Evolutionary conservation across 1,140 invertebrate species (phyloP), one percentile per base, ranked within the genome.

Genomic region (Hyphantria cunea): DNA sequence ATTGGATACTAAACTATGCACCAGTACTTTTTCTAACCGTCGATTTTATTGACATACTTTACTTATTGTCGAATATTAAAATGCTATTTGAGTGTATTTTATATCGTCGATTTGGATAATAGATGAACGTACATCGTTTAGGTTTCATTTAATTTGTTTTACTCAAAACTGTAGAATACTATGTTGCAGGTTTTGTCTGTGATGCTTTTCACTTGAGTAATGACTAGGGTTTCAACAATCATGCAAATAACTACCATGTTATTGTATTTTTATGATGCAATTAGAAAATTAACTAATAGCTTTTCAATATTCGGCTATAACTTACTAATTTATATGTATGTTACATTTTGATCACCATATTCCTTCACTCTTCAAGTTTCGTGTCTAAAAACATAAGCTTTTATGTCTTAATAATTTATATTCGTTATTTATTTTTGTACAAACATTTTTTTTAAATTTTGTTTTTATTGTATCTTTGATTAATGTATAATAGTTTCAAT

Each of bases 341-440:
- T n/a, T n/a, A n/a, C n/a, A n/a, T n/a, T n/a, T n/a, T n/a, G n/a
- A n/a, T n/a, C n/a, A n/a, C n/a, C n/a, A n/a, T n/a, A n/a, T n/a
- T n/a, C n/a, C n/a, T n/a, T n/a, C n/a, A n/a, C n/a, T n/a, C n/a
- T n/a, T n/a, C n/a, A n/a, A n/a, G n/a, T n/a, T n/a, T n/a, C n/a
- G n/a, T n/a, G n/a, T n/a, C n/a, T n/a, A n/a, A n/a, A n/a, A n/a
- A n/a, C n/a, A n/a, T n/a, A n/a, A n/a, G n/a, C n/a, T n/a, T n/a
- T n/a, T n/a, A n/a, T n/a, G n/a, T n/a, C n/a, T n/a, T n/a, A n/a
- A n/a, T n/a, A n/a, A n/a, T n/a, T 74, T 74, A 74, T 68, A 61
- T 69, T 70, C 61, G 33, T 70, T 74, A 63, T 73, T 74, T 69
- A 73, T 67, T 76, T 82, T 82, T 82, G 79, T 82, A 84, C 82